phyloP scores from a whole-genome alignment of 2,888 invertebrate genomes.

The Trissolcus brochymenae region DNA sequence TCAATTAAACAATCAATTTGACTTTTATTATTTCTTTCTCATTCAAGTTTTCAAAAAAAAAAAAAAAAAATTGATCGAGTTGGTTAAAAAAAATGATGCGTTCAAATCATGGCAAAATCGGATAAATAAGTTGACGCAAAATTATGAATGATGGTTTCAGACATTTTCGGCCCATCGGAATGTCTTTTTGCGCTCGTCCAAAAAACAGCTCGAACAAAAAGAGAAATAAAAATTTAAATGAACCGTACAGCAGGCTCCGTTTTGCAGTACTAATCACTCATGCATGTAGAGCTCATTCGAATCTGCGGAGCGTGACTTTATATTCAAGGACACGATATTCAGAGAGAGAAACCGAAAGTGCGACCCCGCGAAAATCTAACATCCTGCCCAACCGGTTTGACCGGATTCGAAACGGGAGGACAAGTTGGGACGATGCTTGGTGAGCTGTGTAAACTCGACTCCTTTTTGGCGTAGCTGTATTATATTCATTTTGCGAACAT shows the following conservation, averaged over 20 bases:
- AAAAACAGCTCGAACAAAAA: neutral
- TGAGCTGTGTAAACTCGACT: slow-evolving; percentile 70
- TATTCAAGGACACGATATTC: slow-evolving; percentile 74
- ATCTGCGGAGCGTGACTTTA: slow-evolving; percentile 65
- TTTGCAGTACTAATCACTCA: slow-evolving; percentile 59
- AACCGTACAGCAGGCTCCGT: slow-evolving; percentile 56
- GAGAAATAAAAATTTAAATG: slow-evolving; percentile 47
- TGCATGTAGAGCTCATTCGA: slow-evolving; percentile 59
- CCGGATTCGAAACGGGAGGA: slow-evolving; percentile 72
- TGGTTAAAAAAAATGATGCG: too few species aligned
- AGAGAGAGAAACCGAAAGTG: slow-evolving; percentile 75
- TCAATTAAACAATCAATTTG: too few species aligned
- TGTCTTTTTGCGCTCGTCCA: slow-evolving; percentile 5
- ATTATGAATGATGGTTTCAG: slow-evolving; percentile 17
- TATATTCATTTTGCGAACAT: slow-evolving; percentile 59
- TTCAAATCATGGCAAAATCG: neutral
- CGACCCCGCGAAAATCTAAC: slow-evolving; percentile 77
- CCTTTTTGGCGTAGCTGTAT: slow-evolving; percentile 67
- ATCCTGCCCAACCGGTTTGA: slow-evolving; percentile 76
- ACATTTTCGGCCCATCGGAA: slow-evolving; percentile 15
- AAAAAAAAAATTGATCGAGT: too few species aligned
- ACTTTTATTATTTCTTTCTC: too few species aligned
- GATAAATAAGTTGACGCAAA: slow-evolving; percentile 4
- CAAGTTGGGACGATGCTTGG: slow-evolving; percentile 67
- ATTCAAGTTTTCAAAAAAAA: too few species aligned